Conservation (phyloP, 2,113 vertebrate species). For the Probosciger aterrimus region DNA sequence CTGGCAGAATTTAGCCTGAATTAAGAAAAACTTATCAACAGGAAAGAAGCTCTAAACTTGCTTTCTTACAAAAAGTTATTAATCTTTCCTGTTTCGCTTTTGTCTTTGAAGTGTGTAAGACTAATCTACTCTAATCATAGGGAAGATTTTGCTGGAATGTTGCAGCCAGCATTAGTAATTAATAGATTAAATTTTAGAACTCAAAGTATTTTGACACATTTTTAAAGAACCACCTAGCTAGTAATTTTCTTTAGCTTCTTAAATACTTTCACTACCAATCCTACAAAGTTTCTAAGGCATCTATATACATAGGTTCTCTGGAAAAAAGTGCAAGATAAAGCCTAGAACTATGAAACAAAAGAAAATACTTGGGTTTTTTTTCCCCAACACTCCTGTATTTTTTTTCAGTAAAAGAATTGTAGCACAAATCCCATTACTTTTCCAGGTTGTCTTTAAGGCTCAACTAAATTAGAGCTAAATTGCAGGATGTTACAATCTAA, state of each 20-base stretch:
- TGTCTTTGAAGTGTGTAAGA: background rate
- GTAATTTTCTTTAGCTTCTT: background rate
- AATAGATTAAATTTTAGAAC: background rate
- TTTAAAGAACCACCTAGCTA: background rate
- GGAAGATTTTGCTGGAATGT: background rate
- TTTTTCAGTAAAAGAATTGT: background rate
- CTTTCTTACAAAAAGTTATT: background rate
- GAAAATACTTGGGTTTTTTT: background rate
- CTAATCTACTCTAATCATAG: background rate
- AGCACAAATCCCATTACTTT: background rate
- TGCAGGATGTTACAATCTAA: constrained; percentile 39
- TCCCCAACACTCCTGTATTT: background rate
- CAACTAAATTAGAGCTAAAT: constrained; percentile 6
- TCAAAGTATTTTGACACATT: background rate
- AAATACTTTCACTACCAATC: background rate
- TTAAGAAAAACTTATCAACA: background rate
- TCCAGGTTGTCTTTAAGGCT: background rate
- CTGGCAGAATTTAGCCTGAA: background rate
- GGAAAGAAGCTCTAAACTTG: background rate
- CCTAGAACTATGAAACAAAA: background rate
- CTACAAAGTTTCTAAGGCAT: background rate
- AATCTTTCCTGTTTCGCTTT: background rate
- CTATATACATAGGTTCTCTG: background rate
- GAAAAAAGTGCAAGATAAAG: background rate
- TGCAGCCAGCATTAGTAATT: background rate